Conservation (phyloP, 2,888 invertebrate genomes). For the Gandaritis pyraliata region DNA sequence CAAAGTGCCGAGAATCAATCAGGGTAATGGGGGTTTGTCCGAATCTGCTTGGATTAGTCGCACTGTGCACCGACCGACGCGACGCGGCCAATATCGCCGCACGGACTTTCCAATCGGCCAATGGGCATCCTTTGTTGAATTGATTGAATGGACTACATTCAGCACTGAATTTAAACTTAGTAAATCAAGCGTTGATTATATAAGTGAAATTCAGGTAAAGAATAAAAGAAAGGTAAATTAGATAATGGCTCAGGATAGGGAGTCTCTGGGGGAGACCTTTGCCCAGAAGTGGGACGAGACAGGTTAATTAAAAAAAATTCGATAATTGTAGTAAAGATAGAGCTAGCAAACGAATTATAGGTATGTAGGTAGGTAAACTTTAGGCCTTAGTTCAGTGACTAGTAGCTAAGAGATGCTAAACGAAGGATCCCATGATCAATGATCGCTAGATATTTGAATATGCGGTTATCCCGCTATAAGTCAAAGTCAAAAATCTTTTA, state of each 20-base stretch:
- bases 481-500: no score
- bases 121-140: constrained; percentile 58
- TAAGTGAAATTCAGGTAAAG: no score
- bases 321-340: no score
- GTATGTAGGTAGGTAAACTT: no score
- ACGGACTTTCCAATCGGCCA: constrained; percentile 60
- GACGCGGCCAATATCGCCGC: constrained; percentile 45
- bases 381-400: no score
- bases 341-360: no score
- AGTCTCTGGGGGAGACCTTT: no score
- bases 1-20: constrained; percentile 76
- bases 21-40: constrained; percentile 77
- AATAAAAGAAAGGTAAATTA: no score
- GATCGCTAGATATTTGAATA: constrained; percentile 20
- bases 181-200: not conserved
- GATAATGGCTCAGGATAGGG: no score
- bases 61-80: constrained; percentile 56
- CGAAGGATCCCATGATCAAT: constrained; percentile 10
- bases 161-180: constrained; percentile 28
- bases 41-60: constrained; percentile 75
- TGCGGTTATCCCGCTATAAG: constrained; percentile 17
- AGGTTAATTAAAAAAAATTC: no score
- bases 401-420: no score
- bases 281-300: no score
- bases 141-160: constrained; percentile 58